Percentiles rank a stretch among this genome's conserved stretches.
Evolutionary conservation across 2,888 invertebrate genomes (phyloP).

Genomic region (Phortica okadai): DNA sequence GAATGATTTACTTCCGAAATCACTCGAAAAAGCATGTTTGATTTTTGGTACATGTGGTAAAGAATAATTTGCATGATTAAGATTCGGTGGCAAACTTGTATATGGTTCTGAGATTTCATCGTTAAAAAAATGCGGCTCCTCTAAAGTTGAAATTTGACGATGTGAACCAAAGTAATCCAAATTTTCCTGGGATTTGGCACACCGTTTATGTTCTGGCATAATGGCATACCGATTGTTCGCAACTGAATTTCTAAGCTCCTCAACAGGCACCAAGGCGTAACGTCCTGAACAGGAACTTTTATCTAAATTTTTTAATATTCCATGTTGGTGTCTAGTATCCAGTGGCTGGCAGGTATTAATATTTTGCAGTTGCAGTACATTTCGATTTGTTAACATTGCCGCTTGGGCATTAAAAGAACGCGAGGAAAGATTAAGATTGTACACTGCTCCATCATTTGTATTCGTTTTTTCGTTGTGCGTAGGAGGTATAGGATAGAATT

Average conservation of each 20-base stretch:
- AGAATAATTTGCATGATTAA: slow-evolving; percentile 48
- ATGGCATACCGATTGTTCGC: slow-evolving; percentile 74
- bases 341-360: slow-evolving; percentile 37
- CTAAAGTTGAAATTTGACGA: slow-evolving; percentile 55
- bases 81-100: slow-evolving; percentile 71
- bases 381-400: slow-evolving; percentile 50
- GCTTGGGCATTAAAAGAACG: slow-evolving; percentile 69
- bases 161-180: slow-evolving; percentile 68
- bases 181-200: slow-evolving; percentile 74
- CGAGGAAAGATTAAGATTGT: slow-evolving; percentile 73
- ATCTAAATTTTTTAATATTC: slow-evolving; percentile 36
- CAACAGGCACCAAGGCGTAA: slow-evolving; percentile 79
- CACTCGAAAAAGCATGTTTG: slow-evolving; percentile 76
- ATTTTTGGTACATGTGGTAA: slow-evolving; percentile 55
- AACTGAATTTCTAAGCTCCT: slow-evolving; percentile 66
- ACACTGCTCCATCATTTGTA: slow-evolving; percentile 68
- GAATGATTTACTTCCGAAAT: slow-evolving; percentile 75
- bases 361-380: slow-evolving; percentile 48
- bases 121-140: slow-evolving; percentile 69
- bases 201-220: slow-evolving; percentile 71
- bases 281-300: slow-evolving; percentile 74
- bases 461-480: slow-evolving; percentile 35
- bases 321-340: slow-evolving; percentile 42
- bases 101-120: slow-evolving; percentile 70
- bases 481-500: slow-evolving; percentile 78